Base-by-base conservation (phyloP, 2,888 invertebrate species). In the Acrobasis repandana region DNA sequence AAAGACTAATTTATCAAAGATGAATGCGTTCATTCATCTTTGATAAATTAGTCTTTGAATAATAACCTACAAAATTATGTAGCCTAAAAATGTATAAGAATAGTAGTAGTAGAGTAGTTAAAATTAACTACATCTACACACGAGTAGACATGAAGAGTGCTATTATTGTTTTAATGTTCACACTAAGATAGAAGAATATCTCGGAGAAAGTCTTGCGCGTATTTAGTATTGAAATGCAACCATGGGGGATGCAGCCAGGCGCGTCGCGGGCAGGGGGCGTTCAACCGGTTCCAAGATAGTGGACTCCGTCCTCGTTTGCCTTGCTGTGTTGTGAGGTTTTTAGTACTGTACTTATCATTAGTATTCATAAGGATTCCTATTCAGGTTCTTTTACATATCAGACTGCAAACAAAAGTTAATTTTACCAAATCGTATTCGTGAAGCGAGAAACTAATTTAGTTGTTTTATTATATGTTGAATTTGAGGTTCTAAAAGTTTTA, bases 261-360 rank as follows among this genome's bases (percentile, higher is more conserved):
- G 81, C 79, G 75, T 76, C 81, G 79, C 60, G 67, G 70, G 71
- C 67, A 72, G 70, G 67, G 73, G 65, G 66, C 61, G 68, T 54
- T 57, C 61, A 66, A 83, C 83, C 85, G 86, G 86, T 86, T 78
- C 70, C 72, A 73, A 76, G 80, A 79, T 72, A 73, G 72, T 75
- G 75, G 77, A 77, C 72, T 72, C 72, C 88, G 86, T 82, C 84
- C 86, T 76, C 84, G 78, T 87, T 89, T 80, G 72, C 82, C 82
- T 83, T 80, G 79, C 77, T 71, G 75, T 69, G 70, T 66, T 72
- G 64, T 65, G 62, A 60, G 68, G 68, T 75, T 67, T 69, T 63
- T 48, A 59, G 47, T 52, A 56, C 34, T 54, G 36, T 54, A 51
- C 51, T 38, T 50, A 18, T 58, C 38, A 54, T 54, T 52, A 33